Conservation (phyloP, 92 coral and sea anemone species). For the Zoanthus sansibaricus region DNA sequence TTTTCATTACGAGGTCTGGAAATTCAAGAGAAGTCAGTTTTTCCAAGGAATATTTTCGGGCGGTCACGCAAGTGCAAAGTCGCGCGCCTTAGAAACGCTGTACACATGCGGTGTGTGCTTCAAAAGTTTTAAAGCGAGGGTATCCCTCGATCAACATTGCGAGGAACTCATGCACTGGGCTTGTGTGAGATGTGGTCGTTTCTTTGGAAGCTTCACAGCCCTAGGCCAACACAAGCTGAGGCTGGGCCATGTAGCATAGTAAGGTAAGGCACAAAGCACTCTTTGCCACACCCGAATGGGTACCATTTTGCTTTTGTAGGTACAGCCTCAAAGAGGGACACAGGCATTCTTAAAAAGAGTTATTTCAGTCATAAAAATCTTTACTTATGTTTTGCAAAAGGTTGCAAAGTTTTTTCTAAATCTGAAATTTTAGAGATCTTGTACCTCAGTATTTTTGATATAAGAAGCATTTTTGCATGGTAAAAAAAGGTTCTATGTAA, state of each 20-base stretch:
- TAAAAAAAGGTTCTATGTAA: too few species aligned
- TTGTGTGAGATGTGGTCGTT: constrained; percentile 90
- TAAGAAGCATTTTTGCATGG: too few species aligned
- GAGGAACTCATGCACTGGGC: constrained; percentile 97
- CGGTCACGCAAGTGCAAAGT: constrained; percentile 60
- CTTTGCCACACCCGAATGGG: not conserved
- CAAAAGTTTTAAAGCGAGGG: constrained; percentile 82
- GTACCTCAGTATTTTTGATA: too few species aligned
- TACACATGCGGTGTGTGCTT: constrained; percentile 95
- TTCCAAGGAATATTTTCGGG: constrained; percentile 59
- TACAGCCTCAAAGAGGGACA: too few species aligned
- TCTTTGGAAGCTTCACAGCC: constrained; percentile 88
- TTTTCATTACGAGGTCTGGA: constrained; percentile 75
- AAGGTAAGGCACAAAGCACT: not conserved
- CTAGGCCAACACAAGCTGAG: constrained; percentile 93
- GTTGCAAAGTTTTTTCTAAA: too few species aligned
- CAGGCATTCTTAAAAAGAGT: too few species aligned
- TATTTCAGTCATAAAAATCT: too few species aligned
- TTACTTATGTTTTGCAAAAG: too few species aligned
- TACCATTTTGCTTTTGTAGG: not conserved
- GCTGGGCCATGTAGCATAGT: constrained; percentile 69
- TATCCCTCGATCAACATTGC: constrained; percentile 89
- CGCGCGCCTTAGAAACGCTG: constrained; percentile 56
- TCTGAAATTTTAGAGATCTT: too few species aligned
- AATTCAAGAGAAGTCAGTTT: constrained; percentile 65